A percentile compares a stretch with the other conserved stretches of the same genome.
These are phyloP conservation scores for Tapirus terrestris DNA, from an alignment of 2,113 vertebrate species.

Conservation along the genomic window DNA sequence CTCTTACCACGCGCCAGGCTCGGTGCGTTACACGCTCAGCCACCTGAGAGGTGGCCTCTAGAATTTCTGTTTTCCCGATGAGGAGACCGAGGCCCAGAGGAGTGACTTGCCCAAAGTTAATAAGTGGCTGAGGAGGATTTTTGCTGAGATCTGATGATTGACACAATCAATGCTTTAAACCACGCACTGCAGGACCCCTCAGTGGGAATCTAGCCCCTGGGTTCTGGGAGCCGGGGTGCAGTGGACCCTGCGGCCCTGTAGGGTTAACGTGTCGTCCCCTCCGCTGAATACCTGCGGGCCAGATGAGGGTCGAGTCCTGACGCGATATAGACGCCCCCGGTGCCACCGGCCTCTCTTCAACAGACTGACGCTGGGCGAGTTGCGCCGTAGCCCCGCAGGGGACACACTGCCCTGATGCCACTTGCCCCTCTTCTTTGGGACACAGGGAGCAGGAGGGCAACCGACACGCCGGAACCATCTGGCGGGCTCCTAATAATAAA, in stretches of 20 bases:
- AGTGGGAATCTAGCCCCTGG: background rate
- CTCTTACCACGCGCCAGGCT: background rate
- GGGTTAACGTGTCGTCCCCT: background rate
- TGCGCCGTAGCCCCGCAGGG: background rate
- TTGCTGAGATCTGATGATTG: background rate
- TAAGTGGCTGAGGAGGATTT: background rate
- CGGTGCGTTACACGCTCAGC: background rate
- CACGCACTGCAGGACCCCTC: background rate
- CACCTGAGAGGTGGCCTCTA: background rate
- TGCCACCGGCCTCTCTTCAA: background rate
- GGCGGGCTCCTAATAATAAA: constrained; percentile 80
- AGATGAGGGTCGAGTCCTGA: background rate
- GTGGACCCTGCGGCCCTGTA: background rate
- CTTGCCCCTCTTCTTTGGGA: constrained; percentile 74
- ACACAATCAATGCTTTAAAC: background rate
- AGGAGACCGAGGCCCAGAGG: background rate
- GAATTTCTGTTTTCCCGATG: background rate
- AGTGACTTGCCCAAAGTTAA: background rate
- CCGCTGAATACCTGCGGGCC: background rate
- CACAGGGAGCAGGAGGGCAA: constrained; percentile 63
- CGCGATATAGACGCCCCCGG: background rate
- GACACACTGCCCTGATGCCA: background rate
- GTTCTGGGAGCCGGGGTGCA: background rate
- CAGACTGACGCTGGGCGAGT: background rate
- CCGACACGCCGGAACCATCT: constrained; percentile 76